Evolutionary conservation across 1,140 invertebrate genomes (phyloP).

Genomic region (Ephestia elutella): DNA sequence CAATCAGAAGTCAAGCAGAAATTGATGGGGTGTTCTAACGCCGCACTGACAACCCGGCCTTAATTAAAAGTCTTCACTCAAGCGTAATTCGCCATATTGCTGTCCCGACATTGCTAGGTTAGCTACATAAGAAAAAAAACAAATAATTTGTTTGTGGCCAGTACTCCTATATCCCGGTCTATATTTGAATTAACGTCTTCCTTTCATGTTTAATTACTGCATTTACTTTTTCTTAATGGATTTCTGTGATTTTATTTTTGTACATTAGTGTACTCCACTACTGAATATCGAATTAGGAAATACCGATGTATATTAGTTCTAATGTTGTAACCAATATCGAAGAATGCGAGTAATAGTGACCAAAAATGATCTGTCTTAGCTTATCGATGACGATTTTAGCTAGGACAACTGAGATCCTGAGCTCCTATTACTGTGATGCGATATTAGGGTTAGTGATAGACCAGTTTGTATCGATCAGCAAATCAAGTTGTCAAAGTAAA

Average conservation of each 20-base stretch:
- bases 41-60: conserved; percentile 37
- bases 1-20: conserved; percentile 61
- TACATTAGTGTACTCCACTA: too few relatives aligned
- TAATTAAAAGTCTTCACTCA: conserved; percentile 71
- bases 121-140: not conserved
- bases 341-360: too few relatives aligned
- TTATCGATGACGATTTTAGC: too few relatives aligned
- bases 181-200: not conserved
- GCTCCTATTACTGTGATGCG: not conserved
- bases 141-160: not conserved
- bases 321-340: too few relatives aligned
- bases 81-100: conserved; percentile 62
- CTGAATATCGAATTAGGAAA: too few relatives aligned
- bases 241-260: too few relatives aligned
- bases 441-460: not conserved
- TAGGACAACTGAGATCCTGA: too few relatives aligned
- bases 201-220: too few relatives aligned
- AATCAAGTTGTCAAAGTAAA: not conserved
- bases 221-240: too few relatives aligned
- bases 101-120: conserved; percentile 31
- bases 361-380: too few relatives aligned
- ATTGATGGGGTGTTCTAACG: conserved; percentile 44
- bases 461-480: too few relatives aligned
- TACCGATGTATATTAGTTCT: too few relatives aligned
- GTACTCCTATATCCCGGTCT: not conserved